These are phyloP conservation scores for Ailurus styani DNA, from an alignment of 2,113 vertebrate genomes.

Conservation along the genomic window DNA sequence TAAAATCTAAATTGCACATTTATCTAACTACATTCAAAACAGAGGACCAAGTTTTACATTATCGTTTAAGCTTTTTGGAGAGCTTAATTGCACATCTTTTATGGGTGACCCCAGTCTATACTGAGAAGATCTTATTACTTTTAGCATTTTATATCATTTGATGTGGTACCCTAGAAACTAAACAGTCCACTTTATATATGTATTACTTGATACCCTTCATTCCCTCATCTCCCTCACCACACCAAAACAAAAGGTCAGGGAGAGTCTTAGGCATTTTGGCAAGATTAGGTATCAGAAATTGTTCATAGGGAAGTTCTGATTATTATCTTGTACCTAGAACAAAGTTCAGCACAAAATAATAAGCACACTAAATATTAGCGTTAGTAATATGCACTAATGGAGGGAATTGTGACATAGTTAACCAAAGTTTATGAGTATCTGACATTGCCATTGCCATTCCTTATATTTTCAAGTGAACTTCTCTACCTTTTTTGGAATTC, in stretches of 20 bases:
- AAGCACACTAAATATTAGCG: neutral
- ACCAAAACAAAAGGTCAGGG: neutral
- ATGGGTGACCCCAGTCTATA: neutral
- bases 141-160: neutral
- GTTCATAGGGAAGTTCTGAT: neutral
- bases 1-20: conserved; percentile 59
- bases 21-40: conserved; percentile 52
- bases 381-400: neutral
- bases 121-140: neutral
- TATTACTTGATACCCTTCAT: neutral
- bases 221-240: neutral
- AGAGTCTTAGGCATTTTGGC: neutral
- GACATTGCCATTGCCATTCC: too few relatives aligned
- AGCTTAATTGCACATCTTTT: conserved; percentile 3
- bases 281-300: neutral
- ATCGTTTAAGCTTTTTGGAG: conserved; percentile 14
- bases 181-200: neutral
- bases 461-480: neutral
- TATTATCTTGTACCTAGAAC: neutral
- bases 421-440: neutral
- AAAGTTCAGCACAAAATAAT: neutral
- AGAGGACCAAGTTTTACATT: conserved; percentile 16
- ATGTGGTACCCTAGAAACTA: neutral
- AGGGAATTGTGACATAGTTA: neutral
- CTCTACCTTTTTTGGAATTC: neutral